A percentile compares a stretch with the other conserved stretches of the same genome.
Evolutionary conservation across 2,888 invertebrate species (phyloP).

Genomic region (Oligia strigilis): DNA sequence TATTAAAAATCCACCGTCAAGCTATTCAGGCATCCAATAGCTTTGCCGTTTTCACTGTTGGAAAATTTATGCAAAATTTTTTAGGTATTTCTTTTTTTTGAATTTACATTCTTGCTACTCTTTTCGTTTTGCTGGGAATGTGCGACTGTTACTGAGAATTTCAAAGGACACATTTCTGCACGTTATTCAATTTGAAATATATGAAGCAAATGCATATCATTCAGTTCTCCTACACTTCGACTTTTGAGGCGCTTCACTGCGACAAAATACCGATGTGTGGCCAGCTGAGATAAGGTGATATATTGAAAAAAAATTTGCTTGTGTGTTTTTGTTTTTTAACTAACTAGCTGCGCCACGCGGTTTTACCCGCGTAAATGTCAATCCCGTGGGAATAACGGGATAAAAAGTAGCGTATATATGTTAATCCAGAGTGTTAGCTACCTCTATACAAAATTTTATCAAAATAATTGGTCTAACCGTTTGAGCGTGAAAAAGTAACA

Average conservation of each 20-base stretch:
- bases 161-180: neutral
- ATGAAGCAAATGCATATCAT: neutral
- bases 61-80: conserved; percentile 46
- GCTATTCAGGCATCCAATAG: conserved; percentile 58
- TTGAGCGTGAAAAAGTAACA: too few relatives aligned
- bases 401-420: too few relatives aligned
- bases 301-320: too few relatives aligned
- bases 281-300: neutral
- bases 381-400: too few relatives aligned
- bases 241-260: neutral
- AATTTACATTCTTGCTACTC: conserved; percentile 22
- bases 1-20: conserved; percentile 73
- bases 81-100: conserved; percentile 29
- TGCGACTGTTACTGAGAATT: conserved; percentile 5
- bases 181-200: neutral
- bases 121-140: conserved; percentile 12
- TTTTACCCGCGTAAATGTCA: too few relatives aligned
- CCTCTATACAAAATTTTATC: too few relatives aligned
- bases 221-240: neutral
- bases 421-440: too few relatives aligned
- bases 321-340: too few relatives aligned
- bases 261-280: neutral
- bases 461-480: too few relatives aligned
- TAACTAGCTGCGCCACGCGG: too few relatives aligned
- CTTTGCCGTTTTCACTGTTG: conserved; percentile 58